phyloP scores from a whole-genome alignment of 2,113 vertebrate genomes.

The Nerophis ophidion region DNA sequence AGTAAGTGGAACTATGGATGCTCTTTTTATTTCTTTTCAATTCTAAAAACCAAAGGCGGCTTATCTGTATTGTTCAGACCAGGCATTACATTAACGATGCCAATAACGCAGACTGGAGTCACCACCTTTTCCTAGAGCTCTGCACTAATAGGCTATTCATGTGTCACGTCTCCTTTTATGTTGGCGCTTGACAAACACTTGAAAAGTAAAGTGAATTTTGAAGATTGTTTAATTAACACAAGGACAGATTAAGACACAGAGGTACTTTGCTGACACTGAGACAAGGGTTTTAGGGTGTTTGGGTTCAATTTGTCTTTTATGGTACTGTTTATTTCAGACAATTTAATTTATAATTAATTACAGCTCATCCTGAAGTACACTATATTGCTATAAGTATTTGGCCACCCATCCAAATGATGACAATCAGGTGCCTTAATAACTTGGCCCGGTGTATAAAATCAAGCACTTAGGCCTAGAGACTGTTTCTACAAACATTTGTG shows the following conservation, averaged over 20 bases:
- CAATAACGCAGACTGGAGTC: conserved; percentile 10
- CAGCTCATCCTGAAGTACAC: too few relatives aligned
- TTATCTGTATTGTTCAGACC: conserved; percentile 22
- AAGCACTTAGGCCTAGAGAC: too few relatives aligned
- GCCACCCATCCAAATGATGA: too few relatives aligned
- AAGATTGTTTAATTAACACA: conserved; percentile 7
- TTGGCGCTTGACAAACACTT: neutral
- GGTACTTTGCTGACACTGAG: neutral
- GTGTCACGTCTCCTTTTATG: conserved; percentile 1
- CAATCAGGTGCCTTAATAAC: too few relatives aligned
- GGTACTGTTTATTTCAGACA: too few relatives aligned
- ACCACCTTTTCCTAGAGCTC: neutral
- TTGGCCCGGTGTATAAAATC: too few relatives aligned
- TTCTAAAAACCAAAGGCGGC: conserved; percentile 23
- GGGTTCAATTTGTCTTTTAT: too few relatives aligned
- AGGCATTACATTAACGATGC: neutral
- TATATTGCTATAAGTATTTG: too few relatives aligned
- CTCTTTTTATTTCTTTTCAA: conserved; percentile 3
- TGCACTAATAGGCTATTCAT: neutral
- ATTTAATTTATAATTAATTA: too few relatives aligned
- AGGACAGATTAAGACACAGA: neutral
- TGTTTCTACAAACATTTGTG: too few relatives aligned
- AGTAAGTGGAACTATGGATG: conserved; percentile 14
- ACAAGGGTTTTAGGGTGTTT: neutral
- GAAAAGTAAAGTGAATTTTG: conserved; percentile 4